A percentile compares a stretch with the other conserved stretches of the same genome.
Conservation (phyloP, 1,140 invertebrate species). For the Scylla paramamosain region DNA sequence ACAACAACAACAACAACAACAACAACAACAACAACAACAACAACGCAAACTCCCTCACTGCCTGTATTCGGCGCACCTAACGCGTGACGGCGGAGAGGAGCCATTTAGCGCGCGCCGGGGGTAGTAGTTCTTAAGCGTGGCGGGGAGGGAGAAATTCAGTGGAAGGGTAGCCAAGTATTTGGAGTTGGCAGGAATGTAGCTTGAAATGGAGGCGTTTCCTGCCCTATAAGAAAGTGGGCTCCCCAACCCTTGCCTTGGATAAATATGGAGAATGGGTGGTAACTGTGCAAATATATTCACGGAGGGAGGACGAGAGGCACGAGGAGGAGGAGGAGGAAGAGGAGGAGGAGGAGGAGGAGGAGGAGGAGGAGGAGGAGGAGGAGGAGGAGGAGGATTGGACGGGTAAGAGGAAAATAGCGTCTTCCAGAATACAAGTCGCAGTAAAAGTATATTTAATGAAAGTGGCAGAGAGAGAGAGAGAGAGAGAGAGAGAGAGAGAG, state of each 20-base stretch:
- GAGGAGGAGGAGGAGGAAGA: background rate
- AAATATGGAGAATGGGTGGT: conserved; percentile 13
- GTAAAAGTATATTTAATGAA: background rate
- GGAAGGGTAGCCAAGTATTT: no score
- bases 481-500: no score
- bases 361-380: background rate
- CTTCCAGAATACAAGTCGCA: background rate
- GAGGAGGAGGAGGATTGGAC: background rate
- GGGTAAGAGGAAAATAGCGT: background rate
- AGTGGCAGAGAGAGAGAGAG: no score
- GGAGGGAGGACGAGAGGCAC: background rate
- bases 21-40: no score
- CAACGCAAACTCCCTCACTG: no score
- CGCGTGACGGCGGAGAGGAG: no score
- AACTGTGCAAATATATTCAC: conserved; percentile 14
- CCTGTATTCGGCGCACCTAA: no score
- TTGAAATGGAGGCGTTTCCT: background rate
- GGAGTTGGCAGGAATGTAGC: background rate
- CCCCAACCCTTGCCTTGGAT: background rate
- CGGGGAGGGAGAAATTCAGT: no score
- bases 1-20: no score
- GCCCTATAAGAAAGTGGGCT: background rate
- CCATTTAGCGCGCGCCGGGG: no score
- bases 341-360: conserved; percentile 5
- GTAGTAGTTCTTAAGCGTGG: no score